phyloP scores from a whole-genome alignment of 2,888 invertebrate genomes.

The Hydroisotoma schaefferi region DNA sequence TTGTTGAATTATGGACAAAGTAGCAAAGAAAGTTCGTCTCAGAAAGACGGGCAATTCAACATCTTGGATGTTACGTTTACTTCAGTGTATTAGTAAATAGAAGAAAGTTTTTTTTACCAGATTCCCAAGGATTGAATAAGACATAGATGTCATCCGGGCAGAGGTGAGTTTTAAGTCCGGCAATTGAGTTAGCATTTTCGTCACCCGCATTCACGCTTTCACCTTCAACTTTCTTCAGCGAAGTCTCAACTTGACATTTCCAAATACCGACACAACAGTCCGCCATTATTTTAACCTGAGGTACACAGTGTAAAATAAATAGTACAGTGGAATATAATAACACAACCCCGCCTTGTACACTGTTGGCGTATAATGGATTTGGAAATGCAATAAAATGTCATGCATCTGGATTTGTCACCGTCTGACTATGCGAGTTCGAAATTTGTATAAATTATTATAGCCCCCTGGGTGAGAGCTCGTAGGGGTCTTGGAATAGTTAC shows the following conservation, averaged over 20 bases:
- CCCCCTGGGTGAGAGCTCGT: too few relatives aligned
- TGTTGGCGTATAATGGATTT: too few relatives aligned
- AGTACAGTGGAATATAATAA: not conserved
- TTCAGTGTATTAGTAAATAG: not conserved
- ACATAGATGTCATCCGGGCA: conserved; percentile 67
- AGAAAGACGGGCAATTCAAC: not conserved
- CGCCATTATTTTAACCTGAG: conserved; percentile 63
- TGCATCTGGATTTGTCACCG: too few relatives aligned
- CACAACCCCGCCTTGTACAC: too few relatives aligned
- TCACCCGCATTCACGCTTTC: not conserved
- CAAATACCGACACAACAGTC: conserved; percentile 66
- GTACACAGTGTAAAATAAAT: conserved; percentile 30
- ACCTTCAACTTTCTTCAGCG: not conserved
- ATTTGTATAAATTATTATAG: too few relatives aligned
- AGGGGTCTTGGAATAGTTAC: too few relatives aligned
- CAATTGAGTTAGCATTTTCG: not conserved
- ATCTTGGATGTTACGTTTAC: not conserved
- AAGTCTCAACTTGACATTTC: conserved; percentile 64
- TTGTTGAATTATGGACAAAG: too few relatives aligned
- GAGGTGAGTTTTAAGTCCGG: conserved; percentile 9
- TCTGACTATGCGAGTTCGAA: too few relatives aligned
- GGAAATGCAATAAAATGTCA: too few relatives aligned
- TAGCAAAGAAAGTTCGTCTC: too few relatives aligned
- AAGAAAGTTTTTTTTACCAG: conserved; percentile 58
- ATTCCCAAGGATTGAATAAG: conserved; percentile 78